These are phyloP conservation scores for Dynastes maya DNA, from an alignment of 2,888 invertebrate species.

Conservation along the genomic window DNA sequence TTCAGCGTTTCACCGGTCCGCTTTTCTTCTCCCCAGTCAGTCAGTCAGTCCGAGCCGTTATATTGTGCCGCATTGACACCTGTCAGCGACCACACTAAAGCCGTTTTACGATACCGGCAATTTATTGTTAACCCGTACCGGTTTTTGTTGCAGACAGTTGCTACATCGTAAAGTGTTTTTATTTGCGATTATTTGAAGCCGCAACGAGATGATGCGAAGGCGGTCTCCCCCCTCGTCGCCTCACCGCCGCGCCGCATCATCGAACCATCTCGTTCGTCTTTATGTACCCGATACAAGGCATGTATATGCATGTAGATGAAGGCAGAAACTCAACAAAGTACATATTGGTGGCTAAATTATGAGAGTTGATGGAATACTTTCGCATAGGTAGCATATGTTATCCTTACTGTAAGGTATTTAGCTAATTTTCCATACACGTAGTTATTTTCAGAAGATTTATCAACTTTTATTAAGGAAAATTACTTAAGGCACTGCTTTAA, in stretches of 20 bases:
- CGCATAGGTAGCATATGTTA: too few relatives aligned
- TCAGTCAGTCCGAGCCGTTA: conserved; percentile 50
- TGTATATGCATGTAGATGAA: too few relatives aligned
- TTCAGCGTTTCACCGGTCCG: conserved; percentile 46
- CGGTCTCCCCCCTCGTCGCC: conserved; percentile 52
- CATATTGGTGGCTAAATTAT: conserved; percentile 25
- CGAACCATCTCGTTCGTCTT: neutral
- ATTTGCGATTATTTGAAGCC: conserved; percentile 54
- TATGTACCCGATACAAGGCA: too few relatives aligned
- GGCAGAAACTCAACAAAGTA: conserved; percentile 3
- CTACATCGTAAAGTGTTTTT: conserved; percentile 55
- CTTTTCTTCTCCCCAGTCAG: conserved; percentile 49
- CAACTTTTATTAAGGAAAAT: too few relatives aligned
- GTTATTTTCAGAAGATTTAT: too few relatives aligned
- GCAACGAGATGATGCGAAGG: conserved; percentile 52
- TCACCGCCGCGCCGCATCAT: conserved; percentile 47
- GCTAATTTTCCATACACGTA: too few relatives aligned
- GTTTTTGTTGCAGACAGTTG: conserved; percentile 54
- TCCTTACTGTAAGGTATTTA: too few relatives aligned
- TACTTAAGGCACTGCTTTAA: too few relatives aligned
- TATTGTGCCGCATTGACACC: conserved; percentile 55
- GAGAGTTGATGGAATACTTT: neutral
- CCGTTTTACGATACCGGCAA: conserved; percentile 56
- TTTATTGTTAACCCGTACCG: conserved; percentile 56
- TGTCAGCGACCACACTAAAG: conserved; percentile 58